Percentiles rank a stretch among this genome's conserved stretches.
These are phyloP conservation scores for Phymastichus coffea DNA, from an alignment of 1,140 invertebrate species.

Conservation along the genomic window DNA sequence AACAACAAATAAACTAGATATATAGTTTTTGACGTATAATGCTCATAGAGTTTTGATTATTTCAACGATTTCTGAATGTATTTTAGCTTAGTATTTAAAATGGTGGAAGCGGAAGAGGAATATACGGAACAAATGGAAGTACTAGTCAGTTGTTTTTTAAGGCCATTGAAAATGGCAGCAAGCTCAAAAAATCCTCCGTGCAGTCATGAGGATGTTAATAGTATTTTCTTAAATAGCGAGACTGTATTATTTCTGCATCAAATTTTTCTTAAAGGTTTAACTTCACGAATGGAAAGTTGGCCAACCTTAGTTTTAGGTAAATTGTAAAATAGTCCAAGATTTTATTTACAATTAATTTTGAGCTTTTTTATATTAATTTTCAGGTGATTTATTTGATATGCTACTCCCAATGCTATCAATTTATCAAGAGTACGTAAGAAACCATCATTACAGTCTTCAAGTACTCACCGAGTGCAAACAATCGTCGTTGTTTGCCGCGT, in stretches of 20 bases:
- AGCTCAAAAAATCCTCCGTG: conserved; percentile 92
- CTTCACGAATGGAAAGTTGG: conserved; percentile 90
- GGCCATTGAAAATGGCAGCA: conserved; percentile 93
- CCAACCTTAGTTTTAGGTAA: conserved; percentile 85
- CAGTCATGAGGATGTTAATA: conserved; percentile 92
- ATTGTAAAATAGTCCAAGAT: not conserved
- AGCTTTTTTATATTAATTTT: conserved; percentile 5
- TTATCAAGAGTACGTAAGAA: conserved; percentile 92
- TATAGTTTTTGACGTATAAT: too few species aligned
- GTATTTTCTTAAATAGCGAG: conserved; percentile 93
- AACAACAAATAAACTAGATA: too few species aligned
- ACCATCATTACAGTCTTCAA: conserved; percentile 93
- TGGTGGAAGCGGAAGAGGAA: conserved; percentile 90
- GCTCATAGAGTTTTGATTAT: too few species aligned
- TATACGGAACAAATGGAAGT: conserved; percentile 91
- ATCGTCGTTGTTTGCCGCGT: conserved; percentile 72
- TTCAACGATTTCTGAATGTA: conserved; percentile 7
- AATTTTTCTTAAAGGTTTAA: conserved; percentile 92
- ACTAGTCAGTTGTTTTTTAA: conserved; percentile 86
- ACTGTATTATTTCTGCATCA: conserved; percentile 93
- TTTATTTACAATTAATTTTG: not conserved
- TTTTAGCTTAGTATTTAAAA: conserved; percentile 82
- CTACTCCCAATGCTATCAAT: conserved; percentile 90
- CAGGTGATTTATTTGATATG: conserved; percentile 93
- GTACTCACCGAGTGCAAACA: conserved; percentile 93